Evolutionary conservation across 53 echinoderm and acorn worm genomes (phyloP), one percentile per base, ranked within the genome.

Genomic region (Temnopleurus reevesii): DNA sequence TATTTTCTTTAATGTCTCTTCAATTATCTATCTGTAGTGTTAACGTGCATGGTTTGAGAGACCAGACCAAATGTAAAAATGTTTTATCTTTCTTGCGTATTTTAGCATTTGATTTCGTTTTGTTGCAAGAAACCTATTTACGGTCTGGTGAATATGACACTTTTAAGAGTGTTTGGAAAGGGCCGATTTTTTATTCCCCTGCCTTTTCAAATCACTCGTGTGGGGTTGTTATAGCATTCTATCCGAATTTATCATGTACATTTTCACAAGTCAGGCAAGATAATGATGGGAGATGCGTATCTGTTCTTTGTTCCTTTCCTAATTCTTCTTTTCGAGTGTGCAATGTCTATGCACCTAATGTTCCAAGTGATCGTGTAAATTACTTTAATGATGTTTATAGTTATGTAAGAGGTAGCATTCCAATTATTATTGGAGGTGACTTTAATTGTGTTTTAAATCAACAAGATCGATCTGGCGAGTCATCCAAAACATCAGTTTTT

Each of bases 21-120:
- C 4, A 44, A 21, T 19, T 77, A 21, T 56, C 55, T 7, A 55
- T 83, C 34, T 83, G 83, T 35, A 28, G 55, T 54, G 35, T 83
- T 8, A 83, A 84, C 13, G 84, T 84, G 1, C 84, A 58, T 31
- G 84, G 84, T 17, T 5, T 84, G 4, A 54, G 59, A 38, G 84
- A 84, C 58, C 56, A 35, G 3, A 1, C 21, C 1, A 57, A 84
- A 43, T 84, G 84, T n/a, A 56, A 31, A 21, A 12, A 84, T 1
- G 25, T 84, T n/a, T 38, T 84, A 41, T 36, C 57, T 21, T 84
- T 5, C 5, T 58, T 84, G 13, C 15, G 21, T 21, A 35, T 84
- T 41, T 41, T 84, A 36, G 34, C 84, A n/a, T 84, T 84, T 84
- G 84, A 84, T 58, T 8, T 84, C n/a, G 19, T 84, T 18, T 58